Percentiles rank a stretch among this genome's conserved stretches.
These are phyloP conservation scores for Nasonia vitripennis DNA, from an alignment of 1,140 invertebrate species.

Conservation along the genomic window DNA sequence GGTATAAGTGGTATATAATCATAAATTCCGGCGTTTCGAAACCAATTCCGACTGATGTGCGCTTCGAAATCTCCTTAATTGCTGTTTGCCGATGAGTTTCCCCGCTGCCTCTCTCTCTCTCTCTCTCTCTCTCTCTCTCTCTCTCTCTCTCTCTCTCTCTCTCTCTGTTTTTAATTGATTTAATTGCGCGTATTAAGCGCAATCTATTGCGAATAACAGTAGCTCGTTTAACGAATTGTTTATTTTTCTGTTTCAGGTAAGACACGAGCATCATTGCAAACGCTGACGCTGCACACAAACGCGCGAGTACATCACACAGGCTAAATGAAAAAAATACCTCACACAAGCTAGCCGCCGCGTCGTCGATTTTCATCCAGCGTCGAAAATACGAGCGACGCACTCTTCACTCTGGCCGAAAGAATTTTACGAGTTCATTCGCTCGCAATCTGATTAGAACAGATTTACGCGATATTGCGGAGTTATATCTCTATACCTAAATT, in stretches of 20 bases:
- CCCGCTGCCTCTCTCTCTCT: no score
- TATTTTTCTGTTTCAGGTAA: conserved; percentile 28
- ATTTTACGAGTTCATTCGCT: background rate
- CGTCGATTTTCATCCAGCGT: no score
- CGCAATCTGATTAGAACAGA: background rate
- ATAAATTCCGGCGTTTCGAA: background rate
- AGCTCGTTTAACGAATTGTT: background rate
- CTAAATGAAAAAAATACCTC: no score
- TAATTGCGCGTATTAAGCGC: background rate
- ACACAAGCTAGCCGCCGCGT: no score
- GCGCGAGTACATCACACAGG: no score
- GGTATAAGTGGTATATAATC: background rate
- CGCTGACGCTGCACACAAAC: no score
- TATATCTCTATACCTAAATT: background rate
- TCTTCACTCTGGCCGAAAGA: background rate
- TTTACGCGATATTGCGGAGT: background rate
- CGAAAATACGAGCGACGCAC: no score
- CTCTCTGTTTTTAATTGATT: no score
- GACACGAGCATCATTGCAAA: background rate
- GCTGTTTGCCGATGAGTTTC: background rate
- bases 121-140: no score
- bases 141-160: no score
- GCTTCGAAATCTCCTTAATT: background rate
- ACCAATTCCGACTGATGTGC: background rate
- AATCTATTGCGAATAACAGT: background rate